Conservation (phyloP, 2,888 invertebrate species). For the Eutolmus rufibarbis region DNA sequence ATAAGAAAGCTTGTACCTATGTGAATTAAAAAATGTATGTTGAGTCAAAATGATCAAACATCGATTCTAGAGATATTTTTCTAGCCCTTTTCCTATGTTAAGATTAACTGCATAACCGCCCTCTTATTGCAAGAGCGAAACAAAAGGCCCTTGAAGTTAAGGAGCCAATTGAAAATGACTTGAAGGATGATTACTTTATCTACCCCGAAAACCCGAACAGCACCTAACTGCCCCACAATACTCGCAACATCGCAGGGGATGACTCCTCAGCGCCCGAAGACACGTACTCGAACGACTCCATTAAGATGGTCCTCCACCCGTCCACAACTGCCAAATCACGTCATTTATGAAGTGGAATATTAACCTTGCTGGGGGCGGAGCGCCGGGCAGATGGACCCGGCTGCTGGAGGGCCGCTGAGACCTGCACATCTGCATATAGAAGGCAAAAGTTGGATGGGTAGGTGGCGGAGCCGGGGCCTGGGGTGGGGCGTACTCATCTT, state of each 20-base stretch:
- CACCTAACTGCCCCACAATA: neutral
- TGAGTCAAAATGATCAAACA: neutral
- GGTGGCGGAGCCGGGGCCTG: neutral
- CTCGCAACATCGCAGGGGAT: neutral
- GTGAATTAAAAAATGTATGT: too few relatives aligned
- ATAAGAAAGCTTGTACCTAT: too few relatives aligned
- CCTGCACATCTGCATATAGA: conserved; percentile 8
- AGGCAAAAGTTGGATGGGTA: neutral
- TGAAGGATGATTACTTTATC: neutral
- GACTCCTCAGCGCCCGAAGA: neutral
- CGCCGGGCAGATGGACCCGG: neutral
- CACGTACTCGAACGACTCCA: neutral
- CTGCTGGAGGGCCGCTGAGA: neutral
- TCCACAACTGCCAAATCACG: conserved; percentile 11
- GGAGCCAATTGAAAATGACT: neutral
- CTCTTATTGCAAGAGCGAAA: neutral
- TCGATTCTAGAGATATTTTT: neutral
- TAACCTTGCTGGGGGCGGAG: neutral
- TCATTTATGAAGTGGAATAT: conserved; percentile 21
- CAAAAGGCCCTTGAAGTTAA: neutral
- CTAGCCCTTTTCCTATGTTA: neutral
- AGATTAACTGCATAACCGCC: neutral
- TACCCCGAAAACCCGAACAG: neutral
- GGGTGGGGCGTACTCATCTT: neutral
- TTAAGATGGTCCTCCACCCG: neutral